Conservation (phyloP, 2,888 invertebrate genomes). For the Cantharis nigra region DNA sequence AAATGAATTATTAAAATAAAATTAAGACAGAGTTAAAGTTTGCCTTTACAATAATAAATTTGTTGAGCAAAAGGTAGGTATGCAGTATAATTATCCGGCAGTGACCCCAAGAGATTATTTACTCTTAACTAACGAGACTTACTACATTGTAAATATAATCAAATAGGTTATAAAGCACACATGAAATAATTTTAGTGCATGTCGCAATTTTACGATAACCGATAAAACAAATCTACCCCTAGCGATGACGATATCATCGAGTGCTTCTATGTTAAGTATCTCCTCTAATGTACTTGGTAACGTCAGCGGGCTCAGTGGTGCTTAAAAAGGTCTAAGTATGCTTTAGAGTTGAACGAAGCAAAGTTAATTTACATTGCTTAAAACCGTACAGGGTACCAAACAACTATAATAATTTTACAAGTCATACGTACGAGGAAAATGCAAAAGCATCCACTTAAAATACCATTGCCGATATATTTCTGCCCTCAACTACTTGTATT, state of each 20-base stretch:
- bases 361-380: constrained; percentile 32
- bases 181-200: not conserved
- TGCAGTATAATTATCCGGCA: not conserved
- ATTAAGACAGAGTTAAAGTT: not conserved
- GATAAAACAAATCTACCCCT: constrained; percentile 7
- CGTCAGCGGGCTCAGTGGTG: constrained; percentile 29
- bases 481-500: constrained; percentile 8
- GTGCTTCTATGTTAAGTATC: constrained; percentile 16
- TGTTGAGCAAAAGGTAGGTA: not conserved
- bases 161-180: not conserved
- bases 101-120: not conserved
- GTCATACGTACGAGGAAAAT: constrained; percentile 21
- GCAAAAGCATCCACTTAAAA: constrained; percentile 17
- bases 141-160: not conserved
- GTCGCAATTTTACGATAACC: not conserved
- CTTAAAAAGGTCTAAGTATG: constrained; percentile 32
- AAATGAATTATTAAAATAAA: not conserved
- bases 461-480: constrained; percentile 1
- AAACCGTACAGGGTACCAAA: constrained; percentile 20
- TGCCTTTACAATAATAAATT: not conserved
- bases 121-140: not conserved
- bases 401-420: constrained; percentile 23
- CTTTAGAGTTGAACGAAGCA: constrained; percentile 25
- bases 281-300: constrained; percentile 29
- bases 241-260: constrained; percentile 20